A percentile compares a stretch with the other conserved stretches of the same genome.
These are phyloP conservation scores for Hoplodrina ambigua DNA, from an alignment of 2,888 invertebrate species.

Conservation along the genomic window DNA sequence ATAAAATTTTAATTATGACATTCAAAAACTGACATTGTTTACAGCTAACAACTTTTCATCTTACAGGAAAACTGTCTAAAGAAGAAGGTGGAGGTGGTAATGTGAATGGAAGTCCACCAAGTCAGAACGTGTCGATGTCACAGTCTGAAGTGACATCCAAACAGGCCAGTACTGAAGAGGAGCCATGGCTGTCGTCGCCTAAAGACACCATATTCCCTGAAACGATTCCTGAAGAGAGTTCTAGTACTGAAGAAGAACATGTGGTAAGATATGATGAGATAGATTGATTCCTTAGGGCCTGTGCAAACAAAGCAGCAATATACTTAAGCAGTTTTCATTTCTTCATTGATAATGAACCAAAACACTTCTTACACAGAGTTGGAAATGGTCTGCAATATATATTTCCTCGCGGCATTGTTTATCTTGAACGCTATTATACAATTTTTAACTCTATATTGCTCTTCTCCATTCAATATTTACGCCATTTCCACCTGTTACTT, in stretches of 20 bases:
- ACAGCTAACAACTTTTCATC: conserved; percentile 17
- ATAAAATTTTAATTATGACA: not conserved
- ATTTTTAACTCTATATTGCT: too few species aligned
- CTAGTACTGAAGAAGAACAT: conserved; percentile 97
- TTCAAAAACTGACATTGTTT: conserved; percentile 12
- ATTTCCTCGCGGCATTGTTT: too few species aligned
- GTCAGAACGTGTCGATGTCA: conserved; percentile 89
- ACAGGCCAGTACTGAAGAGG: conserved; percentile 91
- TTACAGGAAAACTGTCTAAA: conserved; percentile 85
- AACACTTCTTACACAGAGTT: too few species aligned
- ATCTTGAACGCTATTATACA: too few species aligned
- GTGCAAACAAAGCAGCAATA: too few species aligned
- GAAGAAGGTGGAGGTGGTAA: conserved; percentile 78
- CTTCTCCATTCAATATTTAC: too few species aligned
- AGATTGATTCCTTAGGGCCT: not conserved
- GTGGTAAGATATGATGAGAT: conserved; percentile 90
- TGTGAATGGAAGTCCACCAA: conserved; percentile 90
- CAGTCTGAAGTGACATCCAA: conserved; percentile 90
- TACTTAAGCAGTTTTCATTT: too few species aligned
- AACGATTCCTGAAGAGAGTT: conserved; percentile 98
- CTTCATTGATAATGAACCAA: too few species aligned
- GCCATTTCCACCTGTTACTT: too few species aligned
- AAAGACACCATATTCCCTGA: conserved; percentile 97
- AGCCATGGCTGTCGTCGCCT: conserved; percentile 96
- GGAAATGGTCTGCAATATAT: too few species aligned